Conservation (phyloP, 2,888 invertebrate species). For the Augochlorella aurata region DNA sequence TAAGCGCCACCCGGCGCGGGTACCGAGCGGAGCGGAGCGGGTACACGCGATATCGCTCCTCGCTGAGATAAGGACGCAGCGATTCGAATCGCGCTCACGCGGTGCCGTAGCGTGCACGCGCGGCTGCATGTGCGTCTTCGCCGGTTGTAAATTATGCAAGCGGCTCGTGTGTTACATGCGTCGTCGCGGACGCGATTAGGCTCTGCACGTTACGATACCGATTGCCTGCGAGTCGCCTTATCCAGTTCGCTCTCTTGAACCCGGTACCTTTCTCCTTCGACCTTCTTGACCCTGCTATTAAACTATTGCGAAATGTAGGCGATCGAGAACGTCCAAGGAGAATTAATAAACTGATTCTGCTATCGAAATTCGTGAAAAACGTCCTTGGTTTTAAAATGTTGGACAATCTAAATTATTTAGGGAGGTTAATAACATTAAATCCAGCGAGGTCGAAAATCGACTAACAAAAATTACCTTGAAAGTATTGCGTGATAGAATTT, state of each 20-base stretch:
- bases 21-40: constrained; percentile 36
- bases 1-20: constrained; percentile 67
- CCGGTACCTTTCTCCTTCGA: not conserved
- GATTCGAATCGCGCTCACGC: constrained; percentile 61
- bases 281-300: not conserved
- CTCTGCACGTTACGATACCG: not conserved
- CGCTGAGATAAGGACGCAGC: constrained; percentile 53
- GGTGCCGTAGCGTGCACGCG: constrained; percentile 29
- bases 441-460: too few species aligned
- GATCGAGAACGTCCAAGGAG: too few species aligned
- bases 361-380: too few species aligned
- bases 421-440: too few species aligned
- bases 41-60: constrained; percentile 49
- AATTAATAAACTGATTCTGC: too few species aligned
- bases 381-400: too few species aligned
- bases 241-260: not conserved
- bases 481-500: too few species aligned
- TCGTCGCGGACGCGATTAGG: constrained; percentile 30
- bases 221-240: not conserved
- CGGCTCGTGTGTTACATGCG: constrained; percentile 35
- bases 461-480: too few species aligned
- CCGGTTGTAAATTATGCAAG: constrained; percentile 52
- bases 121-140: constrained; percentile 42
- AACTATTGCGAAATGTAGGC: too few species aligned
- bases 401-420: too few species aligned